Conservation (phyloP, 2,113 vertebrate genomes). For the Corvus hawaiiensis region DNA sequence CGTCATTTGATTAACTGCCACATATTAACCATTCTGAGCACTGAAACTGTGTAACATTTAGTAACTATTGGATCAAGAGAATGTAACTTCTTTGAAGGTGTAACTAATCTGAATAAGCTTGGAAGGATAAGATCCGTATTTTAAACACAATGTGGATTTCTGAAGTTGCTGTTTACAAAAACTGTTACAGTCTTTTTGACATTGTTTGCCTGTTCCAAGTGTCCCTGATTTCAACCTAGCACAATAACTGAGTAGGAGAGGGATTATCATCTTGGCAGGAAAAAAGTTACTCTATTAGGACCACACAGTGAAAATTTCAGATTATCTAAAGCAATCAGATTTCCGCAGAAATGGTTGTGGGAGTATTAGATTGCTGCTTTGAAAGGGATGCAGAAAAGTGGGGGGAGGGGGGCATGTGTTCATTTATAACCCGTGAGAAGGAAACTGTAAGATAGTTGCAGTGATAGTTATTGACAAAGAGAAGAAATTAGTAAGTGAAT, state of each 20-base stretch:
- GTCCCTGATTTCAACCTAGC: neutral
- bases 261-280: slow-evolving; percentile 1
- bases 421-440: neutral
- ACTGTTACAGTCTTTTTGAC: neutral
- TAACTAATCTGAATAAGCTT: neutral
- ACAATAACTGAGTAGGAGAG: neutral
- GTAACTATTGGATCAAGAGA: neutral
- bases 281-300: neutral
- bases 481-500: neutral
- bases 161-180: neutral
- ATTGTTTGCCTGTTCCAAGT: neutral
- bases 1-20: neutral
- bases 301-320: neutral
- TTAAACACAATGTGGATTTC: neutral
- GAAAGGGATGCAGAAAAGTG: fast-evolving
- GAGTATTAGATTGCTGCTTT: neutral
- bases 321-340: neutral
- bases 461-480: neutral
- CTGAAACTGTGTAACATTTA: neutral
- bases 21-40: neutral
- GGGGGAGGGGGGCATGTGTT: fast-evolving
- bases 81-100: neutral
- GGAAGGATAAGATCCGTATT: neutral
- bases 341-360: neutral
- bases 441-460: neutral